Evolutionary conservation across 2,113 vertebrate genomes (phyloP).

Genomic region (Crypturellus undulatus): DNA sequence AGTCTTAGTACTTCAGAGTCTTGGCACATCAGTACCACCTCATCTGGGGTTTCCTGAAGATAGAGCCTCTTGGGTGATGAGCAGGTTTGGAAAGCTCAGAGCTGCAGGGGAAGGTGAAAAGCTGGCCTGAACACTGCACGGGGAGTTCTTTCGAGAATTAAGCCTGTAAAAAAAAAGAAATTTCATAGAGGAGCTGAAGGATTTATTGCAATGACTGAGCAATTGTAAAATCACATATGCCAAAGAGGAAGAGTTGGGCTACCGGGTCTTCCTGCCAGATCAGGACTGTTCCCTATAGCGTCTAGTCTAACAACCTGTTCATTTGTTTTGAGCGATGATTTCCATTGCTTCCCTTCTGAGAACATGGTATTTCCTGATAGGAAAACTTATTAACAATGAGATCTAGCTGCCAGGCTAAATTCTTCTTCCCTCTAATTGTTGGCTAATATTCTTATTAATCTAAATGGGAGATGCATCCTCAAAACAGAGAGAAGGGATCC

Average conservation of each 20-base stretch:
- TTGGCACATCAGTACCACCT: background rate
- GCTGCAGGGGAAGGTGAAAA: background rate
- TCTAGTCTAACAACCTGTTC: background rate
- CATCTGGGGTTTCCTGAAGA: background rate
- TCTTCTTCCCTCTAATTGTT: background rate
- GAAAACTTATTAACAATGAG: slow-evolving; percentile 52
- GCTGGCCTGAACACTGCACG: background rate
- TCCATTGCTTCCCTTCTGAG: slow-evolving; percentile 55
- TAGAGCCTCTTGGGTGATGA: background rate
- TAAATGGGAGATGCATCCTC: background rate
- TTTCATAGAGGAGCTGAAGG: slow-evolving; percentile 25
- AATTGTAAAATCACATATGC: slow-evolving; percentile 16
- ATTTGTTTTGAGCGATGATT: slow-evolving; percentile 14
- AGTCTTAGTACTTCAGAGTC: background rate
- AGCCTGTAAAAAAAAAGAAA: background rate
- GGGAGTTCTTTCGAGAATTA: background rate
- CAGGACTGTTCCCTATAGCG: background rate
- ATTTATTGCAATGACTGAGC: slow-evolving; percentile 53
- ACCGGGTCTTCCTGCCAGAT: slow-evolving; percentile 47
- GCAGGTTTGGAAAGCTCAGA: background rate
- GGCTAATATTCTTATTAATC: background rate
- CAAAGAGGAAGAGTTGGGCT: slow-evolving; percentile 60
- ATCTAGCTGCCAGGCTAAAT: background rate
- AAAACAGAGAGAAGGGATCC: background rate
- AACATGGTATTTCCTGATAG: slow-evolving; percentile 48